A percentile compares a stretch with the other conserved stretches of the same genome.
These are phyloP conservation scores for Brachionus angularis DNA, from an alignment of 1,140 invertebrate species.

Conservation along the genomic window DNA sequence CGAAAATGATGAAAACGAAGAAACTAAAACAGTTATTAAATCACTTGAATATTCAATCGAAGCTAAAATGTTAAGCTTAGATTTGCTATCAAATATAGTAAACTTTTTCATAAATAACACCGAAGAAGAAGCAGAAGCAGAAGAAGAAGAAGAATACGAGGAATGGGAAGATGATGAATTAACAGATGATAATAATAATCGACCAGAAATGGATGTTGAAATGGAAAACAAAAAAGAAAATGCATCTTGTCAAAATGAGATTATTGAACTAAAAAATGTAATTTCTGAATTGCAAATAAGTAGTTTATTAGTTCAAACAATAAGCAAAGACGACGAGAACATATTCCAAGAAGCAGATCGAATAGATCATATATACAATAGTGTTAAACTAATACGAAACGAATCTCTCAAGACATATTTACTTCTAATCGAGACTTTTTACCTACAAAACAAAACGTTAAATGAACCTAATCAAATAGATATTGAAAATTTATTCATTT, in stretches of 20 bases:
- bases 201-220: constrained; percentile 13
- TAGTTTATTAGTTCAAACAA: constrained; percentile 34
- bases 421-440: constrained; percentile 16
- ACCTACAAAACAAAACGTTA: neutral
- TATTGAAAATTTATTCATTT: neutral
- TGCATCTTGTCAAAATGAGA: neutral
- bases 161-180: constrained; percentile 28
- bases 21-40: constrained; percentile 23
- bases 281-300: neutral
- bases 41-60: constrained; percentile 18
- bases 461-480: too few species aligned
- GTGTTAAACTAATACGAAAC: constrained; percentile 27
- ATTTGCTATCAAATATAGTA: neutral
- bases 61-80: constrained; percentile 1
- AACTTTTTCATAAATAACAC: neutral
- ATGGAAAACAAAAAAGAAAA: neutral
- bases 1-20: too few species aligned
- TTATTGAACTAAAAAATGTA: neutral
- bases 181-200: constrained; percentile 17
- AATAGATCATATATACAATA: constrained; percentile 28
- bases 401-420: constrained; percentile 32
- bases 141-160: constrained; percentile 15
- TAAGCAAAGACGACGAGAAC: constrained; percentile 30
- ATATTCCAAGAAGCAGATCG: constrained; percentile 23
- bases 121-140: neutral